Percentiles rank a stretch among this genome's conserved stretches.
Conservation (phyloP, 1,140 invertebrate genomes). For the Eueides isabella region DNA sequence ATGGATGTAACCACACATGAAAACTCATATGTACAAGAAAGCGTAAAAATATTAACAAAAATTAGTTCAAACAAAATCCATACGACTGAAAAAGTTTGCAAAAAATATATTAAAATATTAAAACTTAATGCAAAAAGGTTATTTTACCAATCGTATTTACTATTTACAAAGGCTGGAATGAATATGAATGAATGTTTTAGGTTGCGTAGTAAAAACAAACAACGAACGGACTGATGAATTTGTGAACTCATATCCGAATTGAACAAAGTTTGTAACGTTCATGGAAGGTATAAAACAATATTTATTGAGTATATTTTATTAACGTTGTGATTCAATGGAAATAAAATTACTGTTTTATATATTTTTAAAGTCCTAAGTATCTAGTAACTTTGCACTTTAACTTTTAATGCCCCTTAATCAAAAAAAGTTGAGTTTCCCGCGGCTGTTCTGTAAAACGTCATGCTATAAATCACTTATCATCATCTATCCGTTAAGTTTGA, state of each 20-base stretch:
- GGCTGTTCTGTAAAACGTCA: not conserved
- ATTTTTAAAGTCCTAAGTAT: not conserved
- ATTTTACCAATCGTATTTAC: conserved; percentile 3
- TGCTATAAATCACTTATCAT: not conserved
- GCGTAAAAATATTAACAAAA: too few relatives aligned
- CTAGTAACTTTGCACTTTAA: conserved; percentile 2
- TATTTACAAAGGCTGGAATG: conserved; percentile 12
- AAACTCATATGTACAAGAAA: too few relatives aligned
- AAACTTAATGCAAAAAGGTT: conserved; percentile 11
- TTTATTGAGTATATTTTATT: not conserved
- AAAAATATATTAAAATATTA: not conserved
- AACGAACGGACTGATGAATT: not conserved
- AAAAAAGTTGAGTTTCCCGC: not conserved
- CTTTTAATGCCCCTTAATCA: conserved; percentile 7
- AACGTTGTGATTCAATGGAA: conserved; percentile 1
- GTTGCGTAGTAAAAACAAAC: not conserved
- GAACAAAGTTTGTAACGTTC: not conserved
- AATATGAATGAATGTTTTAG: conserved; percentile 8
- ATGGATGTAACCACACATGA: too few relatives aligned
- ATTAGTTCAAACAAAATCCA: not conserved
- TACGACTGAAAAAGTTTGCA: not conserved
- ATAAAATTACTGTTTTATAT: not conserved
- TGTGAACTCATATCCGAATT: not conserved
- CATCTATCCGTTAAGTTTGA: not conserved
- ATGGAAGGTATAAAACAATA: not conserved